Evolutionary conservation across 2,888 invertebrate species (phyloP).

Genomic region (Leucoma salicis): DNA sequence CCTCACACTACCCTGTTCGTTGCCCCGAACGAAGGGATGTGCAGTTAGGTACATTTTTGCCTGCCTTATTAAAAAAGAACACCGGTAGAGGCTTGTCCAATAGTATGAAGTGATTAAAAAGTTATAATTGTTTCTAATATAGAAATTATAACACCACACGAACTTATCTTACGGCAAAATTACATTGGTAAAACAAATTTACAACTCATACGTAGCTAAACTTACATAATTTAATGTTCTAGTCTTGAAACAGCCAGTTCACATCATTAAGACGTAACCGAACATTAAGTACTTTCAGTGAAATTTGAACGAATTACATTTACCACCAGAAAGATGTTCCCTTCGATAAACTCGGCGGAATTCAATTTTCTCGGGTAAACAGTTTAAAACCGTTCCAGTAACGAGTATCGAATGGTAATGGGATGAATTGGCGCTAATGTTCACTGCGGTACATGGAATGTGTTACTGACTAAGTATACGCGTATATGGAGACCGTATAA

Average conservation of each 20-base stretch:
- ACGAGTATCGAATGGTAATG: constrained; percentile 60
- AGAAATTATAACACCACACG: neutral
- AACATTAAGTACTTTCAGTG: constrained; percentile 24
- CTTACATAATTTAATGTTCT: constrained; percentile 6
- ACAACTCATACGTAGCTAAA: neutral
- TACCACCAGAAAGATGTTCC: constrained; percentile 29
- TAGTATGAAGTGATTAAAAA: no score
- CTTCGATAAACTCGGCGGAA: constrained; percentile 36
- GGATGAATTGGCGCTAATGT: constrained; percentile 60
- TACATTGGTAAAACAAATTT: neutral
- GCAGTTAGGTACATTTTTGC: no score
- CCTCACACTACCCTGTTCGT: no score
- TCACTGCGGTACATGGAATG: constrained; percentile 34
- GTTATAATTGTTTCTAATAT: neutral
- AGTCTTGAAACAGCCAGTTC: constrained; percentile 18
- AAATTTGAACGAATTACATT: constrained; percentile 32
- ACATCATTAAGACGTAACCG: constrained; percentile 34
- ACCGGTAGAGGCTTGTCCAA: no score
- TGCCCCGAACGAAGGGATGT: no score
- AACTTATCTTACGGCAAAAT: neutral
- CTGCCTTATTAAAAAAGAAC: no score
- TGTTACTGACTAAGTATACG: constrained; percentile 8
- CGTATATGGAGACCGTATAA: constrained; percentile 27
- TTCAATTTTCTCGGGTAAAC: constrained; percentile 52
- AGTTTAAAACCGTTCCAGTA: constrained; percentile 49